Evolutionary conservation across 2,797 vertebrate species (phyloP), one percentile per base, ranked within the genome.

Genomic region (Leptatherina wallacei): DNA sequence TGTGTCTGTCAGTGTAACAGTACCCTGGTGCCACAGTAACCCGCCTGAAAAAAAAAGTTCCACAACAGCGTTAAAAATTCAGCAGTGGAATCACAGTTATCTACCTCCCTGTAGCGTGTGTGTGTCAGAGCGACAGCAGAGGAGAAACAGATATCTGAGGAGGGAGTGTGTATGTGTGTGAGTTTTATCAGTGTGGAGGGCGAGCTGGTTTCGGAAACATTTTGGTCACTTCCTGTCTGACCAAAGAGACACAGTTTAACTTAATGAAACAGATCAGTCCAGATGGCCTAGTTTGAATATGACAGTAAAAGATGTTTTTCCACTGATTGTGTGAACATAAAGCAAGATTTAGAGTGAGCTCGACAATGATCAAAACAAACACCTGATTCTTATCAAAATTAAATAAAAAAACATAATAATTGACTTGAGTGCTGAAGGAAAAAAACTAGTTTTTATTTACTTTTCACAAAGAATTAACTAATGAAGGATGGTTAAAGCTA

Each of bases 1-100:
- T 49, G 63, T 78, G 67, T 85, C 70, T 66, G 71, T 59, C 79
- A n/a, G 66, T 87, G 81, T 84, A 89, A 92, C 83, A 75, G 73
- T 66, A 90, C 69, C 90, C 92, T 59, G 79, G 80, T 85, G 91
- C 88, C 93, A 94, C 93, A 88, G 88, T 90, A 92, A 95, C 92
- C 91, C 73, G 80, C 65, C 87, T 71, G 86, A 90, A 86, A 79
- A 63, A 63, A 89, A 90, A 91, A 91, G 92, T 93, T 94, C 92
- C 93, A 94, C 93, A 94, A 92, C 92, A 88, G 88, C 82, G 89
- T 95, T 94, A 95, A 95, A 95, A 94, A 95, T 95, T 93, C 86
- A 95, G 77, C 87, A 94, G 92, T 73, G 90, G 92, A 94, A 94
- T 93, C 92, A 93, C 90, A 77, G 86, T 84, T 86, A 84, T 84